Evolutionary conservation across 2,113 vertebrate species (phyloP).

Genomic region (Clupea harengus): DNA sequence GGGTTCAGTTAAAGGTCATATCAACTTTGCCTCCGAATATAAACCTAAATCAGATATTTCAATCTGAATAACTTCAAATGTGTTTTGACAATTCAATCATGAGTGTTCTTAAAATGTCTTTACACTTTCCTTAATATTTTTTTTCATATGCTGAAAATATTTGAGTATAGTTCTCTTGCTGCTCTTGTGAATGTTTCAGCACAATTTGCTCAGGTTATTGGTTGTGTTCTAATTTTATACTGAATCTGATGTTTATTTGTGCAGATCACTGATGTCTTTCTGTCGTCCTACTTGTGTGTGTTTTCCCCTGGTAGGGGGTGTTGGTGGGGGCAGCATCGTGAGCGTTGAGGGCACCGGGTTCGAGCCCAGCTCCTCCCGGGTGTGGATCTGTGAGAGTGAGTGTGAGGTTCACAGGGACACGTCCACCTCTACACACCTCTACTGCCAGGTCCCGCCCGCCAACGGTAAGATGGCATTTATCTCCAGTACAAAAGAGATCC

Average conservation of each 20-base stretch:
- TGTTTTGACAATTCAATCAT: no score
- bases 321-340: constrained; percentile 73
- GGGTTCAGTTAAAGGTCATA: no score
- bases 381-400: constrained; percentile 68
- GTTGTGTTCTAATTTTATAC: no score
- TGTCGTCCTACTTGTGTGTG: background rate
- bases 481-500: background rate
- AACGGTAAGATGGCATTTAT: constrained; percentile 61
- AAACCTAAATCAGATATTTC: background rate
- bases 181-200: background rate
- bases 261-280: background rate
- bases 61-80: no score
- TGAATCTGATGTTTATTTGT: background rate
- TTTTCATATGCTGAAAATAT: no score
- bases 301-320: constrained; percentile 71
- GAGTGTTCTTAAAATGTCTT: no score
- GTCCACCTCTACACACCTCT: constrained; percentile 64
- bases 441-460: constrained; percentile 69
- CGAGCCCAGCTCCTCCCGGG: constrained; percentile 59
- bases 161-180: background rate
- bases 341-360: constrained; percentile 76
- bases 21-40: background rate
- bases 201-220: no score
- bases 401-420: constrained; percentile 61
- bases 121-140: background rate